Conservation (phyloP, 2,797 vertebrate species). For the Valencia hispanica region DNA sequence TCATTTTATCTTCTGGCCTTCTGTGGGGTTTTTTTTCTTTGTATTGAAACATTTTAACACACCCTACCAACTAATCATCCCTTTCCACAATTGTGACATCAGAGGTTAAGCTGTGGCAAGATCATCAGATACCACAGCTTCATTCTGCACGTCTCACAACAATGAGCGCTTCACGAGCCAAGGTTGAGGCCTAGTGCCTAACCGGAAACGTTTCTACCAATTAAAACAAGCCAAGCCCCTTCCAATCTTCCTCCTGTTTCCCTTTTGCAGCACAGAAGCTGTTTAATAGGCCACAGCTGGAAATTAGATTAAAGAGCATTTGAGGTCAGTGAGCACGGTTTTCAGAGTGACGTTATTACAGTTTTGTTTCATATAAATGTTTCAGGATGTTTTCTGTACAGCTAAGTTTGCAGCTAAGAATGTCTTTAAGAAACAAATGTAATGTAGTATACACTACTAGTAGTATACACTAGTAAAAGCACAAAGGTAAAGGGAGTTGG, state of each 20-base stretch:
- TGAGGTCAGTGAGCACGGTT: conserved; percentile 43
- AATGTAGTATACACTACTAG: background rate
- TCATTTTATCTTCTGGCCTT: conserved; percentile 9
- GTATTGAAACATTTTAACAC: conserved; percentile 29
- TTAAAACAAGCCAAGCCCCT: conserved; percentile 31
- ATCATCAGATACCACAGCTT: conserved; percentile 36
- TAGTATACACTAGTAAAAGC: background rate
- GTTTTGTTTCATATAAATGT: background rate
- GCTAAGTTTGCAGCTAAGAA: background rate
- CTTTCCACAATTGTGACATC: conserved; percentile 17
- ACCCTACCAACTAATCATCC: conserved; percentile 6
- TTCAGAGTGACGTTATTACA: conserved; percentile 32
- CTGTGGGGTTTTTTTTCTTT: conserved; percentile 27
- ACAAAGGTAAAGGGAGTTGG: background rate
- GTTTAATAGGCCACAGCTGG: conserved; percentile 29
- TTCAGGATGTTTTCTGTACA: background rate
- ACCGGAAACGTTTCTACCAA: conserved; percentile 44
- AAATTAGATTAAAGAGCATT: conserved; percentile 47
- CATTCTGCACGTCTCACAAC: conserved; percentile 30
- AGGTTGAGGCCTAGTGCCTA: conserved; percentile 41
- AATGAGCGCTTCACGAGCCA: conserved; percentile 50
- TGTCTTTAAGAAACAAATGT: background rate
- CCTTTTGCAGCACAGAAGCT: conserved; percentile 28
- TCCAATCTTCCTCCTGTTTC: conserved; percentile 17
- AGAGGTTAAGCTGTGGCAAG: conserved; percentile 43